A percentile compares a stretch with the other conserved stretches of the same genome.
Evolutionary conservation across 2,888 invertebrate species (phyloP).

Genomic region (Syrista parreyssii): DNA sequence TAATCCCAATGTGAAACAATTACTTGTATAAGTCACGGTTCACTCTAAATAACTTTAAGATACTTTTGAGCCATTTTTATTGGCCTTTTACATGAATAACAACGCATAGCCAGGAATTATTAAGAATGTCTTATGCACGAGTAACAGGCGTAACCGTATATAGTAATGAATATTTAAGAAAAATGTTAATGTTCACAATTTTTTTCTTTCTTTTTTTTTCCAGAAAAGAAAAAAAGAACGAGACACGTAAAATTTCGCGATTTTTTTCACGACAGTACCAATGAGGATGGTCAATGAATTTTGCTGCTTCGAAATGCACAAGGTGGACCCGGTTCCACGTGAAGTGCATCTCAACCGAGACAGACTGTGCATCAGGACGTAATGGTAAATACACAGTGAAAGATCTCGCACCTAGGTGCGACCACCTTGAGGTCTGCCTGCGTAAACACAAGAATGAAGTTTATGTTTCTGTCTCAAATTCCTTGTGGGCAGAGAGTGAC

Average conservation of each 20-base stretch:
- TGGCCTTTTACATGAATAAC: neutral
- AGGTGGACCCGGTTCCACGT: neutral
- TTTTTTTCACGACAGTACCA: neutral
- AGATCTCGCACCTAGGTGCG: slow-evolving; percentile 66
- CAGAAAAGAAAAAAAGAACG: neutral
- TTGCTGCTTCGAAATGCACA: neutral
- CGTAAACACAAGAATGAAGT: slow-evolving; percentile 59
- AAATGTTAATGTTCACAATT: neutral
- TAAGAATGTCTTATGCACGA: neutral
- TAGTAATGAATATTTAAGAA: neutral
- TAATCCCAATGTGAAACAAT: neutral
- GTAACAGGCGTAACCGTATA: neutral
- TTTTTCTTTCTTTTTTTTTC: neutral
- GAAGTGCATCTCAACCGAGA: slow-evolving; percentile 50
- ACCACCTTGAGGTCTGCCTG: slow-evolving; percentile 61
- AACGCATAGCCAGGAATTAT: neutral
- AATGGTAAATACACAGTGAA: slow-evolving; percentile 60
- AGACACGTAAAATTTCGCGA: neutral
- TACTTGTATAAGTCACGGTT: neutral
- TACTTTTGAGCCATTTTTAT: neutral
- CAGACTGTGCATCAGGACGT: slow-evolving; percentile 60
- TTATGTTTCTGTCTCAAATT: slow-evolving; percentile 65
- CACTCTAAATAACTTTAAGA: neutral
- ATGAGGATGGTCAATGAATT: neutral
- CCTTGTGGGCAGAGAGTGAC: slow-evolving; percentile 32